These are phyloP conservation scores for Mionectes macconnelli DNA, from an alignment of 2,113 vertebrate species.

Conservation along the genomic window DNA sequence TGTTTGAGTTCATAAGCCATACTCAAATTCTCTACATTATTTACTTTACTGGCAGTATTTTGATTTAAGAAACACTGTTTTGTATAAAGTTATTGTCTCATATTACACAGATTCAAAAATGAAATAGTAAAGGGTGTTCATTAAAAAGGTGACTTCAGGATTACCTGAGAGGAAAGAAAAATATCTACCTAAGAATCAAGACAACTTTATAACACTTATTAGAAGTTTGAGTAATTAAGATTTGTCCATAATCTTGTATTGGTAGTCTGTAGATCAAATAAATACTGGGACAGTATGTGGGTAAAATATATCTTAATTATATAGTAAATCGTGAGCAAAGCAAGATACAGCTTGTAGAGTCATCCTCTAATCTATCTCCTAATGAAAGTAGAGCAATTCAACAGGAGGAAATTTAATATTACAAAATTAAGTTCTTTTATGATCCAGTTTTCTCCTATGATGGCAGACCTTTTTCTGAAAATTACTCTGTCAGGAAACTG, in stretches of 20 bases:
- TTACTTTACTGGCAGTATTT: background rate
- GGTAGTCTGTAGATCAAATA: background rate
- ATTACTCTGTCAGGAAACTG: background rate
- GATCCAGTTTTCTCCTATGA: background rate
- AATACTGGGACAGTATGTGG: background rate
- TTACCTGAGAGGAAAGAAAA: background rate
- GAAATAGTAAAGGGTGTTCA: background rate
- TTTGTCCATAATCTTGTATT: background rate
- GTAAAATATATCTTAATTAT: background rate
- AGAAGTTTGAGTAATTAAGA: background rate
- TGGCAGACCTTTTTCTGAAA: background rate
- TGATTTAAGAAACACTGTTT: background rate
- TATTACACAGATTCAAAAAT: background rate
- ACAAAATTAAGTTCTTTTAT: background rate
- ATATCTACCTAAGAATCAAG: background rate
- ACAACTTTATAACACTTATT: background rate
- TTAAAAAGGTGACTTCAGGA: background rate
- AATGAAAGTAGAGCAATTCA: background rate
- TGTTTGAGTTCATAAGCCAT: background rate
- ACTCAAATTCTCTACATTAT: background rate
- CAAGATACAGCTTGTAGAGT: background rate
- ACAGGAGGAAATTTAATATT: background rate
- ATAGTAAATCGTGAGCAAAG: background rate
- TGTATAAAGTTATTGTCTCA: background rate
- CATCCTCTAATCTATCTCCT: background rate